phyloP scores from a whole-genome alignment of 2,888 invertebrate species.

The Callimorpha dominula region DNA sequence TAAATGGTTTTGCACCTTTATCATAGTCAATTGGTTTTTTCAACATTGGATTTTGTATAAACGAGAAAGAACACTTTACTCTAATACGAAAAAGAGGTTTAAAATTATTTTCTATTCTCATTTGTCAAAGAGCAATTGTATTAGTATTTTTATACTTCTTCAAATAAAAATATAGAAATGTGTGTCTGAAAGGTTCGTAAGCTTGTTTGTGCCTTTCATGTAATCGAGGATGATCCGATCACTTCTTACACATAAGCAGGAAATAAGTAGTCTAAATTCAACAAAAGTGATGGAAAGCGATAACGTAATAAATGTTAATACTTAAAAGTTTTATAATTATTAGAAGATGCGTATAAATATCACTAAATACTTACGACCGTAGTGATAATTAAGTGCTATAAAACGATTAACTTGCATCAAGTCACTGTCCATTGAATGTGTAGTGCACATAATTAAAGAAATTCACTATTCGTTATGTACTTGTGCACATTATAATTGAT shows the following conservation, averaged over 20 bases:
- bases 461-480: constrained; percentile 30
- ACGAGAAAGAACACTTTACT: neutral
- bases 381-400: constrained; percentile 37
- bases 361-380: constrained; percentile 19
- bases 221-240: constrained; percentile 2
- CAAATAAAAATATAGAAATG: neutral
- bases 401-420: constrained; percentile 33
- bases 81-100: neutral
- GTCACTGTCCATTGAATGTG: constrained; percentile 20
- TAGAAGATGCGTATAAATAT: constrained; percentile 35
- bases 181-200: neutral
- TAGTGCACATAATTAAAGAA: constrained; percentile 26
- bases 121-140: neutral
- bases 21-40: neutral
- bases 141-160: neutral
- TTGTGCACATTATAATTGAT: constrained; percentile 41
- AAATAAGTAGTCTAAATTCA: constrained; percentile 10
- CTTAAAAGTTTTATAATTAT: constrained; percentile 28
- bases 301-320: constrained; percentile 27
- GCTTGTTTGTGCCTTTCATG: neutral
- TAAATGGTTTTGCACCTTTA: neutral
- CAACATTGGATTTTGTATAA: neutral
- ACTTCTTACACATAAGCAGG: constrained; percentile 2
- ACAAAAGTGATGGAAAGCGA: constrained; percentile 49
- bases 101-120: neutral